Conservation (phyloP, 1,140 invertebrate species). For the Heliothis virescens region DNA sequence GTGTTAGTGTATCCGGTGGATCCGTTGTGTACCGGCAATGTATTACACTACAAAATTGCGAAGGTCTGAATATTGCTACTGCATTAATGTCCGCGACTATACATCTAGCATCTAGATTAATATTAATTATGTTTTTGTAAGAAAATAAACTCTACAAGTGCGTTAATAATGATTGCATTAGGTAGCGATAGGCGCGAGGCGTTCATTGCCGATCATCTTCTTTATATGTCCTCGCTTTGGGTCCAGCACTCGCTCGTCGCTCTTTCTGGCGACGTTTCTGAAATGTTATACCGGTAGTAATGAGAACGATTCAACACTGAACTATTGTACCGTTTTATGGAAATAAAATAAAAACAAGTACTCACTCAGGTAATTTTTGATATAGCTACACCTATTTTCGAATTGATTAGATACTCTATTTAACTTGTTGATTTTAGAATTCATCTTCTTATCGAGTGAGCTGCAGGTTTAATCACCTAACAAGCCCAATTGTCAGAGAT, state of each 20-base stretch:
- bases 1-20: too few species aligned
- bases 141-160: slow-evolving; percentile 30
- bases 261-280: slow-evolving; percentile 76
- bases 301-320: slow-evolving; percentile 47
- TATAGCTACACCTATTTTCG: neutral
- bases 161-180: slow-evolving; percentile 49
- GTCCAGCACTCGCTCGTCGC: slow-evolving; percentile 81
- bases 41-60: too few species aligned
- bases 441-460: too few species aligned
- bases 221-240: slow-evolving; percentile 82
- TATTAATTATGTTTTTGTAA: neutral
- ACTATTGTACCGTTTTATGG: slow-evolving; percentile 9
- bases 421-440: neutral
- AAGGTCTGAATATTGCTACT: too few species aligned
- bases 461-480: too few species aligned
- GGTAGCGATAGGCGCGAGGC: slow-evolving; percentile 75
- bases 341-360: neutral
- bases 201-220: slow-evolving; percentile 78
- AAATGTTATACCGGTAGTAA: slow-evolving; percentile 59
- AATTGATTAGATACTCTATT: neutral
- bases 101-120: neutral
- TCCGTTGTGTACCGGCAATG: too few species aligned
- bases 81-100: neutral
- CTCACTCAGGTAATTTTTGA: neutral
- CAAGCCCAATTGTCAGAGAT: too few species aligned